Conservation (phyloP, 2,888 invertebrate genomes). For the Coremacera marginata region DNA sequence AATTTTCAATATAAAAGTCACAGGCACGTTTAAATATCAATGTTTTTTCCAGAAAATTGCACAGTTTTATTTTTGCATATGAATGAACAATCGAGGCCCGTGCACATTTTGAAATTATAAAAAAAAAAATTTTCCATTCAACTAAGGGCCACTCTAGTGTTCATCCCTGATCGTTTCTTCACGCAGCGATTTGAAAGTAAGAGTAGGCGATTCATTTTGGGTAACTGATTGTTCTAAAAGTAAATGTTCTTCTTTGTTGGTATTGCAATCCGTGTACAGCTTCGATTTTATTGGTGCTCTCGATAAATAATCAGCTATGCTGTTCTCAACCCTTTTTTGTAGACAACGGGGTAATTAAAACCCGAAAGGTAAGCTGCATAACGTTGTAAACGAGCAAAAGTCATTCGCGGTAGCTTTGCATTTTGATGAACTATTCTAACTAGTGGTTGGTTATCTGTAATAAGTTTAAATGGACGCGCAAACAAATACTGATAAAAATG, state of each 20-base stretch:
- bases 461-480: constrained; percentile 28
- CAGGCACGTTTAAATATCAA: too few relatives aligned
- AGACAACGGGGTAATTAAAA: constrained; percentile 40
- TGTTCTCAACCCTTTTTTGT: constrained; percentile 37
- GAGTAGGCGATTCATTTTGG: too few relatives aligned
- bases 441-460: constrained; percentile 44
- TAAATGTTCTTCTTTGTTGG: constrained; percentile 30
- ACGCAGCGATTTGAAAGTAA: too few relatives aligned
- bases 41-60: too few relatives aligned
- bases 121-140: too few relatives aligned
- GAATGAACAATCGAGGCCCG: too few relatives aligned
- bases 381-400: constrained; percentile 34
- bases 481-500: constrained; percentile 38
- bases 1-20: too few relatives aligned
- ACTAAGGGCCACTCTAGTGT: too few relatives aligned
- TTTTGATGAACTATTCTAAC: constrained; percentile 42
- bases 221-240: too few relatives aligned
- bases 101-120: too few relatives aligned
- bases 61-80: too few relatives aligned
- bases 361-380: constrained; percentile 44
- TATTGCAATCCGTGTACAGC: constrained; percentile 3
- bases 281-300: constrained; percentile 36
- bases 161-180: too few relatives aligned
- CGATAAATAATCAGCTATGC: constrained; percentile 44
- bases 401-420: constrained; percentile 43